Base-by-base conservation (phyloP, 1,140 invertebrate genomes). In the Pomacea maculata region DNA sequence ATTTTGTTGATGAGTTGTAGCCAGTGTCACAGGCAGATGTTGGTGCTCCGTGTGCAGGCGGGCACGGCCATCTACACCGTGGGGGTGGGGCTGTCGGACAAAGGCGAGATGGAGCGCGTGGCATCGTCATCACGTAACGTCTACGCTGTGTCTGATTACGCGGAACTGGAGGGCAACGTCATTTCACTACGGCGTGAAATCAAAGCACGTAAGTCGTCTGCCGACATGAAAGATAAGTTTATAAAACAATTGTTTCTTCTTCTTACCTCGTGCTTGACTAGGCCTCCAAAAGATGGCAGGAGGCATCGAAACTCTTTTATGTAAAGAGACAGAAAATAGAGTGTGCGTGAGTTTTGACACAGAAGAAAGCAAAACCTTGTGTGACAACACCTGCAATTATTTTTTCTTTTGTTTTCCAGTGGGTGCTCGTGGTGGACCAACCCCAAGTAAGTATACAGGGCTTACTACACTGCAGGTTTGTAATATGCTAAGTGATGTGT, bases 31-130 rank as follows among this genome's bases (percentile, higher is more conserved):
- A 45, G 34, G 34, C 34, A 45, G 34, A 11, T 61, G 57, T 17
- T 54, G 80, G 85, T 65, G 81, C 82, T 54, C 14, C 65, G 25
- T 14, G 19, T 61, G 72, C 79, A 83, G 17, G 74, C 68, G 15
- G 84, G 85, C 52, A 84, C 86, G 25, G 70, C 75, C 15, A 73
- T 88, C 15, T 87, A 85, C 79, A 84, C 82, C 10, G 79, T 85
- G 29, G 86, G 84, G 1, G 77, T 88, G 25, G 82, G 83, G 19
- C 82, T 88, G 7, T 54, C 57, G 19, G 83, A 86, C 65, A 85
- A 85, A 54, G 70, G 68, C 25, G 84, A 86, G 63, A 78, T 88
- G 68, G 81, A 86, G 55, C 65, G 55, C 4, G 82, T 87, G 29
- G 76, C 85, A 21, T 81, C 79, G 5, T 54, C 74, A 15, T 65